Conservation (phyloP, 2,797 vertebrate species). For the Choloepus didactylus region DNA sequence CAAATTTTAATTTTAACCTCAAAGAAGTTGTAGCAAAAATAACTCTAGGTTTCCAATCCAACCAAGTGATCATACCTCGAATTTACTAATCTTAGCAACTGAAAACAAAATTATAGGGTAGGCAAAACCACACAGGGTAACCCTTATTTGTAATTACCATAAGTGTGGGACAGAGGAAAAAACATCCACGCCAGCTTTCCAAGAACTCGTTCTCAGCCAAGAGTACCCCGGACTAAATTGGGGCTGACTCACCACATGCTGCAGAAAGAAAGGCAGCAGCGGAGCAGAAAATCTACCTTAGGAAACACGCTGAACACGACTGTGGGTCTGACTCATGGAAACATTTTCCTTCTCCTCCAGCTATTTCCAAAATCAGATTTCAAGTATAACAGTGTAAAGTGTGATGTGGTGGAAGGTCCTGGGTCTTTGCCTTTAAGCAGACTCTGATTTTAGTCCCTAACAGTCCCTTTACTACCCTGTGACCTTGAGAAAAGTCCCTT, state of each 20-base stretch:
- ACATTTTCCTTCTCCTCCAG: not conserved
- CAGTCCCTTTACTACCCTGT: not conserved
- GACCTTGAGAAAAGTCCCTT: not conserved
- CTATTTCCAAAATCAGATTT: not conserved
- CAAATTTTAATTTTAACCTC: slow-evolving; percentile 83
- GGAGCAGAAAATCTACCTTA: not conserved
- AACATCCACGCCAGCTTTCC: slow-evolving; percentile 48
- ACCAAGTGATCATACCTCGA: slow-evolving; percentile 74
- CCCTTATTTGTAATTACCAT: slow-evolving; percentile 63
- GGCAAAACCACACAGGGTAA: slow-evolving; percentile 56
- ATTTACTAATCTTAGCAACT: slow-evolving; percentile 82
- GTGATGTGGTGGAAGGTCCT: not conserved
- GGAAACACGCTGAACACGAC: not conserved
- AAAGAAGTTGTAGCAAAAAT: slow-evolving; percentile 79
- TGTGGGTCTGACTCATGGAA: not conserved
- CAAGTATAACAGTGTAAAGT: not conserved
- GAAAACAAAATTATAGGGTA: slow-evolving; percentile 79
- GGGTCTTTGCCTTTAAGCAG: not conserved
- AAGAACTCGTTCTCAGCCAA: slow-evolving; percentile 41
- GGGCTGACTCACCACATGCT: not conserved
- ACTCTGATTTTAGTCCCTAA: not conserved
- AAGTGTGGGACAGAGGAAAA: slow-evolving; percentile 2
- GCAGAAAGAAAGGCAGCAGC: not conserved
- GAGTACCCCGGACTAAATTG: slow-evolving; percentile 35
- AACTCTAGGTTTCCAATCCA: slow-evolving; percentile 75